Percentiles rank a stretch among this genome's conserved stretches.
These are phyloP conservation scores for Drosophila eohydei DNA, from an alignment of 2,888 invertebrate genomes.

Conservation along the genomic window DNA sequence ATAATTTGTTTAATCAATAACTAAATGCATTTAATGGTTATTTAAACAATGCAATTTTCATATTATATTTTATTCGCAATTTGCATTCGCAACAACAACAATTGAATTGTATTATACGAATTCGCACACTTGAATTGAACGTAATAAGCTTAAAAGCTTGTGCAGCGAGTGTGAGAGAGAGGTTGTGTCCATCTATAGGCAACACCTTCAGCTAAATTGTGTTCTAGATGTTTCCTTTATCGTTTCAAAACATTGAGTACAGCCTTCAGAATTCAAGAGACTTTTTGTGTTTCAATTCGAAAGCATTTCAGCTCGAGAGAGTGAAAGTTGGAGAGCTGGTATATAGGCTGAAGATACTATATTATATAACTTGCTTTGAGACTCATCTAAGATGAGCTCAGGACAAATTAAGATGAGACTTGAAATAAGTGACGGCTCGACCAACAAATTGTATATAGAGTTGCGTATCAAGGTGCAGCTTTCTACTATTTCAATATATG, in stretches of 20 bases:
- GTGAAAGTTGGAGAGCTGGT: not conserved
- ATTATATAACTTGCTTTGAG: not conserved
- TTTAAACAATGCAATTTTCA: conserved; percentile 50
- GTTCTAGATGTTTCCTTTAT: conserved; percentile 23
- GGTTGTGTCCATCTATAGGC: conserved; percentile 2
- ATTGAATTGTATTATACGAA: conserved; percentile 14
- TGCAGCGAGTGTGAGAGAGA: not conserved
- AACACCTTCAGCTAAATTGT: conserved; percentile 30
- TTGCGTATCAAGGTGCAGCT: not conserved
- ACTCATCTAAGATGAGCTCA: not conserved
- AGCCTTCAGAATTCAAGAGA: conserved; percentile 8
- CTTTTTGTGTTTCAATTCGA: conserved; percentile 1
- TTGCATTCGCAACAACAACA: conserved; percentile 26
- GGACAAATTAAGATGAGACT: not conserved
- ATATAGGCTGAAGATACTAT: not conserved
- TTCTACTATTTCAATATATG: not conserved
- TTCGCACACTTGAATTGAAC: conserved; percentile 64
- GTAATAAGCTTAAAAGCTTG: not conserved
- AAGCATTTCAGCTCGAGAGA: not conserved
- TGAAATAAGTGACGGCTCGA: not conserved
- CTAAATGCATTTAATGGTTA: conserved; percentile 55
- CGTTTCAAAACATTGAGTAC: not conserved
- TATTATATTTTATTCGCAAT: conserved; percentile 11
- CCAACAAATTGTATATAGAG: not conserved
- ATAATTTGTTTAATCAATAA: conserved; percentile 50